Conservation (phyloP, 1,140 invertebrate species). For the Papilio glaucus region DNA sequence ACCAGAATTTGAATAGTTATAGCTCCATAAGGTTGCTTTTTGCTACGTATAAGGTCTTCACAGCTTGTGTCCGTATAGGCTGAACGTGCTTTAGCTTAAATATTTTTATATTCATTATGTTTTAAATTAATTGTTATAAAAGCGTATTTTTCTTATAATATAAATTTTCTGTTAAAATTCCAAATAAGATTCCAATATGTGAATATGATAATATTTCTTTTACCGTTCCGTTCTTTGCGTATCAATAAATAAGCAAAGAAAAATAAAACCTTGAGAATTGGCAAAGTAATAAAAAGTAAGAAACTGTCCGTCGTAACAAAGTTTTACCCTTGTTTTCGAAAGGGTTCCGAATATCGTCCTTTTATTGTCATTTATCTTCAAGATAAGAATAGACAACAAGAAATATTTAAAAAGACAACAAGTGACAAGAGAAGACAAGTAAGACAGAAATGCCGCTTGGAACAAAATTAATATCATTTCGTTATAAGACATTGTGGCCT, state of each 20-base stretch:
- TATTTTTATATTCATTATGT: no score
- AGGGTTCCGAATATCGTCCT: constrained; percentile 13
- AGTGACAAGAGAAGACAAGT: background rate
- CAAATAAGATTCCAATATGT: no score
- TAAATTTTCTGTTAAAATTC: no score
- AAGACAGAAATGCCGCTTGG: constrained; percentile 1
- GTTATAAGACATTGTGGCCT: background rate
- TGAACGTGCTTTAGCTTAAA: no score
- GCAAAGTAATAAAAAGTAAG: constrained; percentile 18
- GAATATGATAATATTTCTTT: no score
- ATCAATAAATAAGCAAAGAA: constrained; percentile 3
- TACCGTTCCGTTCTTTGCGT: background rate
- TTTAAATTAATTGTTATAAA: no score
- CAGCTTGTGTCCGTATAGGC: no score
- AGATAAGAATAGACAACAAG: constrained; percentile 30
- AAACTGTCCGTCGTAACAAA: constrained; percentile 4
- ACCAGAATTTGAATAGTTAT: no score
- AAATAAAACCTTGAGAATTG: constrained; percentile 22
- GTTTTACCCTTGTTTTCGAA: constrained; percentile 22
- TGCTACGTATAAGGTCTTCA: no score
- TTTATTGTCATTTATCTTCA: constrained; percentile 27
- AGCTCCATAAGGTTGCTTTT: no score
- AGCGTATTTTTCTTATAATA: no score
- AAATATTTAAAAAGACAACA: constrained; percentile 30
- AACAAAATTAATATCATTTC: background rate